Conservation (phyloP, 2,113 vertebrate species). For the Paraplagusia blochii region DNA sequence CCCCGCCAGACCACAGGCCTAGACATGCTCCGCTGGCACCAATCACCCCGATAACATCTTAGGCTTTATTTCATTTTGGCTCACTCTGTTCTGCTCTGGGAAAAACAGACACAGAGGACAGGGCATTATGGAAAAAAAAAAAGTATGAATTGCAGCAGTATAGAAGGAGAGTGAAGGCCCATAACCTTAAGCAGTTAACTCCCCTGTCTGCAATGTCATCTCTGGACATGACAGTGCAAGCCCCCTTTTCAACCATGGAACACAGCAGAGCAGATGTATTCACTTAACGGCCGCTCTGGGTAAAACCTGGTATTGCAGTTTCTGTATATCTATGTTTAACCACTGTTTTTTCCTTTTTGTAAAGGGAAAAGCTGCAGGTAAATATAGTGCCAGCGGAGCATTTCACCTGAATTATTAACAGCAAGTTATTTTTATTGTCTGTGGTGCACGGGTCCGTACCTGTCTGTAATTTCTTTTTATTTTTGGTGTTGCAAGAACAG, state of each 20-base stretch:
- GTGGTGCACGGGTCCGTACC: too few relatives aligned
- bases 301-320: neutral
- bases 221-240: slow-evolving; percentile 65
- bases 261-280: slow-evolving; percentile 23
- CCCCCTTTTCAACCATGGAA: slow-evolving; percentile 29
- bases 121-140: slow-evolving; percentile 35
- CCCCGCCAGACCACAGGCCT: slow-evolving; percentile 71
- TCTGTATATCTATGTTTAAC: neutral
- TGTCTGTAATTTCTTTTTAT: too few relatives aligned
- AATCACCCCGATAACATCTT: slow-evolving; percentile 75
- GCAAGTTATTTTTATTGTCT: too few relatives aligned
- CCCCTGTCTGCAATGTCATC: slow-evolving; percentile 55
- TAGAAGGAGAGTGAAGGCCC: slow-evolving; percentile 33
- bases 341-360: too few relatives aligned
- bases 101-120: slow-evolving; percentile 56
- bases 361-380: neutral
- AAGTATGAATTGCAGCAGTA: slow-evolving; percentile 50
- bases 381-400: neutral
- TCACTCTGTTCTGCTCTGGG: slow-evolving; percentile 51
- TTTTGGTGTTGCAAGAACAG: too few relatives aligned
- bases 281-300: neutral
- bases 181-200: slow-evolving; percentile 57
- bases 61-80: slow-evolving; percentile 76
- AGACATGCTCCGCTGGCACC: slow-evolving; percentile 77
- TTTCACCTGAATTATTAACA: too few relatives aligned